These are phyloP conservation scores for Philaethria dido DNA, from an alignment of 2,888 invertebrate species.

Conservation along the genomic window DNA sequence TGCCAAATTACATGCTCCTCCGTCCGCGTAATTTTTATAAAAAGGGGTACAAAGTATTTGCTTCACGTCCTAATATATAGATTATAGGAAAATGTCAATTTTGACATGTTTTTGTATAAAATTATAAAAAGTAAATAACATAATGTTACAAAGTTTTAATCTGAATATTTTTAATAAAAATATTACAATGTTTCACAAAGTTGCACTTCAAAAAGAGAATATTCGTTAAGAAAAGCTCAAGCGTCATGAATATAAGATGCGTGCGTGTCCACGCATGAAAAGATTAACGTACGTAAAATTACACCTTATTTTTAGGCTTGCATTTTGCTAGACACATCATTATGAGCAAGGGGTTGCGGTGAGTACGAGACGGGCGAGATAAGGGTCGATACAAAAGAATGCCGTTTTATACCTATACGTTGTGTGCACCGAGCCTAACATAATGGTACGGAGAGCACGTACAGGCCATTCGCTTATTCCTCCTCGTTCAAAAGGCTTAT, in stretches of 20 bases:
- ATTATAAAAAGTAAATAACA: neutral
- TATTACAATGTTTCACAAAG: constrained; percentile 13
- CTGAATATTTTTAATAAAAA: neutral
- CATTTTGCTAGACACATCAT: constrained; percentile 80
- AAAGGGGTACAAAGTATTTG: no score
- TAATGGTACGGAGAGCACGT: constrained; percentile 49
- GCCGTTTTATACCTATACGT: constrained; percentile 46
- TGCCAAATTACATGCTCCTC: no score
- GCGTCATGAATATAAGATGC: constrained; percentile 25
- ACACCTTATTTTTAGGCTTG: constrained; percentile 59
- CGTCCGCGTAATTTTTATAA: no score
- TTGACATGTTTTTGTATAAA: neutral
- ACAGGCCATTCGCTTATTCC: constrained; percentile 49
- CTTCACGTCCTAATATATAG: no score
- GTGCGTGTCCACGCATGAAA: constrained; percentile 36
- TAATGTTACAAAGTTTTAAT: neutral
- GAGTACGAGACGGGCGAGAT: constrained; percentile 51
- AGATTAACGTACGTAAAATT: constrained; percentile 54
- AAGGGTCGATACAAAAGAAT: constrained; percentile 48
- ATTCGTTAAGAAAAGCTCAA: constrained; percentile 15
- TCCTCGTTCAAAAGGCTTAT: constrained; percentile 49
- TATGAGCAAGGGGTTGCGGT: constrained; percentile 65
- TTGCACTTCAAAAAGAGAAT: constrained; percentile 11
- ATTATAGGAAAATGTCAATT: neutral
- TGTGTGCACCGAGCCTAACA: constrained; percentile 49